Evolutionary conservation across 1,140 invertebrate species (phyloP).

Genomic region (Bombus confusus): DNA sequence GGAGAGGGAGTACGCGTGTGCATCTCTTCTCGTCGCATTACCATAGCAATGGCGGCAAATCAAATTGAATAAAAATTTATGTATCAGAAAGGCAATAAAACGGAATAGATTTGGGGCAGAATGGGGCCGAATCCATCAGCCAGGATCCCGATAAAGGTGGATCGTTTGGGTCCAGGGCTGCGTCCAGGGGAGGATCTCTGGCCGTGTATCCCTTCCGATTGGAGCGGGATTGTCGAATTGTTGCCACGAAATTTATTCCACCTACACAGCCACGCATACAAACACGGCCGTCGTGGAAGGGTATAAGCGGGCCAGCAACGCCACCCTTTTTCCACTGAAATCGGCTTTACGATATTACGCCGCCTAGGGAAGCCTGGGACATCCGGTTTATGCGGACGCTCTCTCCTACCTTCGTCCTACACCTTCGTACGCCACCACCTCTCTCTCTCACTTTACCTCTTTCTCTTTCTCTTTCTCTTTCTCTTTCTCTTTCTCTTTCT

Average conservation of each 20-base stretch:
- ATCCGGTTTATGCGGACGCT: slow-evolving; percentile 61
- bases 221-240: slow-evolving; percentile 71
- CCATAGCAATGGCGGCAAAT: slow-evolving; percentile 77
- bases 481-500: background rate
- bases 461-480: too few species aligned
- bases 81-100: slow-evolving; percentile 78
- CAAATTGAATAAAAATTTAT: slow-evolving; percentile 79
- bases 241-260: slow-evolving; percentile 74
- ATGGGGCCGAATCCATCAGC: slow-evolving; percentile 74
- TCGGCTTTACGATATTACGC: slow-evolving; percentile 73
- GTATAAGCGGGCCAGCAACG: slow-evolving; percentile 42
- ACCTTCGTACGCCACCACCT: background rate
- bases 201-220: slow-evolving; percentile 61
- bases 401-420: slow-evolving; percentile 41
- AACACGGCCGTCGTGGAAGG: slow-evolving; percentile 35
- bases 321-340: slow-evolving; percentile 62
- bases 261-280: slow-evolving; percentile 54
- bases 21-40: slow-evolving; percentile 63
- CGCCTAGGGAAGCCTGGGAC: slow-evolving; percentile 46
- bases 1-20: slow-evolving; percentile 1
- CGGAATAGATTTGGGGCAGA: slow-evolving; percentile 75
- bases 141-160: slow-evolving; percentile 69
- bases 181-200: slow-evolving; percentile 39
- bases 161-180: slow-evolving; percentile 67
- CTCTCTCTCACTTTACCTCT: too few species aligned